Base-by-base conservation (phyloP, 2,888 invertebrate species). In the Drosophila pseudotakahashii region DNA sequence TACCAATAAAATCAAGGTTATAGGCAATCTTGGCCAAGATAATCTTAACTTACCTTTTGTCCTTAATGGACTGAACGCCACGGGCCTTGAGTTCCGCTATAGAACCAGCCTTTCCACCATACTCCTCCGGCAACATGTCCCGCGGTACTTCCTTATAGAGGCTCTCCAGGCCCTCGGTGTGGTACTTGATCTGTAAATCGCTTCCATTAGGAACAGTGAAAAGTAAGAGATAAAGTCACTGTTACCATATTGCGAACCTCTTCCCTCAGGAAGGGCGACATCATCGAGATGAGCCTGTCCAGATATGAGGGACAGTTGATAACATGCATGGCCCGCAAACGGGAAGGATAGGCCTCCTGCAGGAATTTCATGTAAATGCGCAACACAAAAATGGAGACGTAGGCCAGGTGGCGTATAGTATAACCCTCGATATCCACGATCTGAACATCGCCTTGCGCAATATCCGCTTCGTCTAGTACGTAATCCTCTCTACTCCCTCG, bases 361-460 rank as follows among this genome's bases (percentile, higher is more conserved):
- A 95, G 90, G 89, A 94, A 96, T 67, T 93, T 93, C 92, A 95
- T 94, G 90, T 95, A 94, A 84, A 94, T 94, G 42, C 94, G 93
- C 1, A 95, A 89, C 0, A 94, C 91, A 54, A 93, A 92, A 61
- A 95, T 90, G 67, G 94, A 94, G 14, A 94, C 91, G 79, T 93
- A 91, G 3, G 94, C 93, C 13, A 95, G 88, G 87, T 95, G 95
- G 0, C 94, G 93, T 23, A 94, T 90, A 68, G 93, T 93, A 0
- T 95, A 94, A 0, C 95, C 95, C 41, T 92, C 91, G 94, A 95
- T 95, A 88, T 96, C 95, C 74, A 95, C 94, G 0, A 96, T 92
- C 84, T 95, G 94, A 30, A 95, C 92, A 70, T 94, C 93, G 0
- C 95, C 96, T 0, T 93, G 93, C 10, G 93, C 93, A 4, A 95